Evolutionary conservation across 2,888 invertebrate genomes (phyloP).

Genomic region (Leptura quadrifasciata): DNA sequence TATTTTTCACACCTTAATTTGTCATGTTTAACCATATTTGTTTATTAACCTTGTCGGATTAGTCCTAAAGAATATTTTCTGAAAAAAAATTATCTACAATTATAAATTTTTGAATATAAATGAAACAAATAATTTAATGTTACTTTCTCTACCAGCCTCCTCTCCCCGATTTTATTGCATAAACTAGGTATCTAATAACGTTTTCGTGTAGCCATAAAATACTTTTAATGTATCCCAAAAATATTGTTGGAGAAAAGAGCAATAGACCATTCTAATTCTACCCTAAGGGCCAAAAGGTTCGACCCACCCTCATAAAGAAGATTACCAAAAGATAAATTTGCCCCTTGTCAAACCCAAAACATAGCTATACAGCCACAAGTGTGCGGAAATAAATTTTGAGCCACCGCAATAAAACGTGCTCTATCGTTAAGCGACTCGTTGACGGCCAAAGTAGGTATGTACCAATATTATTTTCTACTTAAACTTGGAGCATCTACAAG

Average conservation of each 20-base stretch:
- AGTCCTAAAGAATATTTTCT: too few relatives aligned
- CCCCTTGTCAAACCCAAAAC: slow-evolving; percentile 69
- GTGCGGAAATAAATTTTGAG: slow-evolving; percentile 57
- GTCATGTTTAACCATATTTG: too few relatives aligned
- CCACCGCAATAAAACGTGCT: slow-evolving; percentile 31
- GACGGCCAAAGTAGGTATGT: slow-evolving; percentile 15
- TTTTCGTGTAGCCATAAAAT: slow-evolving; percentile 20
- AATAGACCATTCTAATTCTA: slow-evolving; percentile 34
- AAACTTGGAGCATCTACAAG: slow-evolving; percentile 72
- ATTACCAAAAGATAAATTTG: slow-evolving; percentile 69
- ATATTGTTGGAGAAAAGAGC: slow-evolving; percentile 22
- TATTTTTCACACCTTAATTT: too few relatives aligned
- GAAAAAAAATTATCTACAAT: too few relatives aligned
- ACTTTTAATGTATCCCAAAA: slow-evolving; percentile 25
- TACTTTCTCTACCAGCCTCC: not conserved
- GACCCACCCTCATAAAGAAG: slow-evolving; percentile 67
- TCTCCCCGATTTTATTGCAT: slow-evolving; percentile 2
- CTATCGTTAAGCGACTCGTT: slow-evolving; percentile 41
- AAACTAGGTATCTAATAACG: not conserved
- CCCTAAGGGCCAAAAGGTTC: slow-evolving; percentile 56
- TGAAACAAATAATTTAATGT: not conserved
- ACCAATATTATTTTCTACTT: slow-evolving; percentile 69
- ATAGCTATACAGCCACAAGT: slow-evolving; percentile 68
- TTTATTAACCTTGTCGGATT: too few relatives aligned
- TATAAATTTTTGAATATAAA: not conserved